Conservation (phyloP, 2,888 invertebrate species). For the Meloe dianella region DNA sequence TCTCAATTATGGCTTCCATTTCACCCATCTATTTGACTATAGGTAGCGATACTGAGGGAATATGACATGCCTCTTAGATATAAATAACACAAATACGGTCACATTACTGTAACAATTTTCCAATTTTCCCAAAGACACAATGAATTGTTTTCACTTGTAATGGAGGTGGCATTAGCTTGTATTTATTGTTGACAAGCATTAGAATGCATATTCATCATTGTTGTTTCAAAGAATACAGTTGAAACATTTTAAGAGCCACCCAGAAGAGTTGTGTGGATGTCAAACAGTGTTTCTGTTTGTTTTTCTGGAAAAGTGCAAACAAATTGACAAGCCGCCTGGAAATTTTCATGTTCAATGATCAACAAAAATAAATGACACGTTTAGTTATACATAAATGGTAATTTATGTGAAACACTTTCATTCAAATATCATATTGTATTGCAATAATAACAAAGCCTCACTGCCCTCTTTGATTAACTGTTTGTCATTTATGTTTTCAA, state of each 20-base stretch:
- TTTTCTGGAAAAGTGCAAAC: not conserved
- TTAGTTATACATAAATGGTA: not conserved
- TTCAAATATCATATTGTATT: not conserved
- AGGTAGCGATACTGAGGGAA: no score
- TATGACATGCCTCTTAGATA: not conserved
- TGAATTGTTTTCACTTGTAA: not conserved
- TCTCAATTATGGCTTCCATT: not conserved
- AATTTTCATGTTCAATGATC: not conserved
- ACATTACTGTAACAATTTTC: not conserved
- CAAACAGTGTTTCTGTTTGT: not conserved
- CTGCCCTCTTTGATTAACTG: no score
- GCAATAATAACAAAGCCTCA: not conserved
- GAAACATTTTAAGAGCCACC: slow-evolving; percentile 7
- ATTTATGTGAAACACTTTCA: not conserved
- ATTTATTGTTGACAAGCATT: slow-evolving; percentile 8
- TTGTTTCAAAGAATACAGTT: slow-evolving; percentile 17
- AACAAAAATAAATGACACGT: not conserved
- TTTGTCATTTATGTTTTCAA: not conserved
- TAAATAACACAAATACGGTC: not conserved
- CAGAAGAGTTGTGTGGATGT: not conserved
- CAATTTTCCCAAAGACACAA: not conserved
- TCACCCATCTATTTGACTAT: not conserved
- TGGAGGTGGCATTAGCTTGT: slow-evolving; percentile 4
- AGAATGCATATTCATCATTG: slow-evolving; percentile 34
- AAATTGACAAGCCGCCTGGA: not conserved